Conservation (phyloP, 2,797 vertebrate species). For the Florisuga fusca region DNA sequence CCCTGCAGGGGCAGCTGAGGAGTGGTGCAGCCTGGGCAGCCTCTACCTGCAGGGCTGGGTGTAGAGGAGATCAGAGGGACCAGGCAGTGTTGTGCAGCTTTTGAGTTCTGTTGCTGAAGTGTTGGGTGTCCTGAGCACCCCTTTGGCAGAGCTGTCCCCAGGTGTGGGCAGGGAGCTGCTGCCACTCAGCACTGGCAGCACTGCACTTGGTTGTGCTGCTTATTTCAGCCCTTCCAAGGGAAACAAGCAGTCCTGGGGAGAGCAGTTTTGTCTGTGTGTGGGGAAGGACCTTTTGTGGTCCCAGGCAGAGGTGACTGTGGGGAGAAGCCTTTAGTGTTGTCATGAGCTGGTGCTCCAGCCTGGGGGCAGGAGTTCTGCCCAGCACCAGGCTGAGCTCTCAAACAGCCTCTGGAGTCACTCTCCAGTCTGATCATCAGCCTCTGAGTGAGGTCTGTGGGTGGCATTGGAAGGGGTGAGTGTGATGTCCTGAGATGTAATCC, state of each 20-base stretch:
- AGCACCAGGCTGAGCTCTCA: neutral
- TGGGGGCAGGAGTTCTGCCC: neutral
- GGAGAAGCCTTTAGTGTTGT: neutral
- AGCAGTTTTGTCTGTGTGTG: rapidly evolving
- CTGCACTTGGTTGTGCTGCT: neutral
- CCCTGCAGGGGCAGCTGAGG: neutral
- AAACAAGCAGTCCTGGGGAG: neutral
- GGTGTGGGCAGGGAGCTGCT: neutral
- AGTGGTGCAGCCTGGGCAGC: neutral
- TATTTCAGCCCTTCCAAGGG: neutral
- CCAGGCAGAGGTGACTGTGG: rapidly evolving
- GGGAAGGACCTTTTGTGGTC: neutral
- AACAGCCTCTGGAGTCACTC: neutral
- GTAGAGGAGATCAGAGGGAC: neutral
- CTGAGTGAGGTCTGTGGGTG: neutral
- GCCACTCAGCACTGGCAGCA: neutral
- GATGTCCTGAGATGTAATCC: neutral
- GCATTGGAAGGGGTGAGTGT: neutral
- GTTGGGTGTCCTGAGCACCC: neutral
- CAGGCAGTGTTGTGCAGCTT: neutral
- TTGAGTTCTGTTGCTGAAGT: neutral
- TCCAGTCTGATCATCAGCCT: neutral
- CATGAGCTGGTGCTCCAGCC: neutral
- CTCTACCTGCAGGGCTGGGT: neutral
- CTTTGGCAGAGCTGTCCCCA: neutral